Evolutionary conservation across 2,797 vertebrate species (phyloP), one percentile per base, ranked within the genome.

Genomic region (Gorsachius magnificus): DNA sequence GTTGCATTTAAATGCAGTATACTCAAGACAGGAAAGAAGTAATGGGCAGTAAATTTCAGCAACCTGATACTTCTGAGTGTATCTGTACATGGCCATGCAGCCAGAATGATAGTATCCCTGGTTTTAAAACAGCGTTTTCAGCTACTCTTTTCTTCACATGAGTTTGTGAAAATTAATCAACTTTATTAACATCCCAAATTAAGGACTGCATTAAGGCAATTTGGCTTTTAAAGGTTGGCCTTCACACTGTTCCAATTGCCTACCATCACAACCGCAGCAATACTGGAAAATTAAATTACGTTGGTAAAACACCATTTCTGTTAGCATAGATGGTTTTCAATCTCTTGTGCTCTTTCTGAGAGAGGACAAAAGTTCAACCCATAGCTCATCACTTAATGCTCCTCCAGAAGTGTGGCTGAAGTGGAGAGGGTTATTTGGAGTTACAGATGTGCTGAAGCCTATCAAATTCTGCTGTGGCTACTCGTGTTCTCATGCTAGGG

Each of bases 1-100:
- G 95, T 97, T 96, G 96, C 90, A 96, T 97, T 97, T 97, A 96
- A 96, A 95, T 95, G 95, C 86, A 74, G 87, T 96, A 93, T 93
- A 93, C 83, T 95, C 81, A 85, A 92, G 94, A 92, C 76, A 95
- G 93, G 80, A 80, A 93, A 95, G 63, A 90, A 93, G 89, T 64
- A 94, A 96, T 78, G 87, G 95, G 75, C 89, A 95, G 93, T 94
- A 94, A 95, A 95, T 94, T 95, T 93, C 82, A 66, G 71, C 41
- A 81, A 14, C 54, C 46, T 94, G 28, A 78, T 87, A 48, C 65
- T 93, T 96, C 78, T 26, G 54, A 90, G 64, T 71, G 11, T 71
- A 88, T 70, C 46, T 88, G 38, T 90, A 69, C 20, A 2, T n/a
- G 51, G 43, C 58, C 54, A 16, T 0, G 0, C 13, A 84, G 36